Evolutionary conservation across 2,113 vertebrate species (phyloP), one percentile per base, ranked within the genome.

Genomic region (Vombatus ursinus): DNA sequence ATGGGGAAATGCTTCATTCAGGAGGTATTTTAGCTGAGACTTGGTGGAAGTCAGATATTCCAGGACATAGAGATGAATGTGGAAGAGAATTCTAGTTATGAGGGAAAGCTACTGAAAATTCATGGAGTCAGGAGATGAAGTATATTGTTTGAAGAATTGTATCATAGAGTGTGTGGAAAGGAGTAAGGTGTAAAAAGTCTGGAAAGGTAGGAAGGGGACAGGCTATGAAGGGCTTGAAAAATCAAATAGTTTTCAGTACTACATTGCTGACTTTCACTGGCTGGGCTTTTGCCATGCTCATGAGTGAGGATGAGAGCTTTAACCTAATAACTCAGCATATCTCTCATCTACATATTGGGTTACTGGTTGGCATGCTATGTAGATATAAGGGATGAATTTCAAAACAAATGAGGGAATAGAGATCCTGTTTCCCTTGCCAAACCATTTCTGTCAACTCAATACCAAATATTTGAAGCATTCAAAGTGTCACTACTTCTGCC

Each of bases 371-470:
- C 19, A 95, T 95, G 54, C 91, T 92, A 92, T 91, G 16, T 77
- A 6, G 3, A 26, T 93, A 95, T 92, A 94, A 96, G 93, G 14
- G 95, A 23, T 95, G 93, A 94, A 94, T 93, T 95, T 3, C 94
- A 94, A 92, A 19, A 37, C 19, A 95, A 2, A 0, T 50, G 93
- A 89, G 2, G 92, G 94, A 95, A 94, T 57, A 91, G n/a, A 94
- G 93, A 95, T 50, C 94, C 2, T 91, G 5, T 50, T 8, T 97
- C 12, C 6, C 23, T 96, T 12, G 31, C 12, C 90, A 77, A 93
- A 92, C 6, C 25, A 90, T 90, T 90, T 94, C 4, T 53, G 16
- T 77, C 3, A 47, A 91, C 91, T 94, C 25, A 14, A 0, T 93
- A 24, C 89, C 84, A 48, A 89, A 68, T 92, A 53, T 52, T 8